Conservation (phyloP, 2,797 vertebrate genomes). For the Enteromius unitaeniatus region DNA sequence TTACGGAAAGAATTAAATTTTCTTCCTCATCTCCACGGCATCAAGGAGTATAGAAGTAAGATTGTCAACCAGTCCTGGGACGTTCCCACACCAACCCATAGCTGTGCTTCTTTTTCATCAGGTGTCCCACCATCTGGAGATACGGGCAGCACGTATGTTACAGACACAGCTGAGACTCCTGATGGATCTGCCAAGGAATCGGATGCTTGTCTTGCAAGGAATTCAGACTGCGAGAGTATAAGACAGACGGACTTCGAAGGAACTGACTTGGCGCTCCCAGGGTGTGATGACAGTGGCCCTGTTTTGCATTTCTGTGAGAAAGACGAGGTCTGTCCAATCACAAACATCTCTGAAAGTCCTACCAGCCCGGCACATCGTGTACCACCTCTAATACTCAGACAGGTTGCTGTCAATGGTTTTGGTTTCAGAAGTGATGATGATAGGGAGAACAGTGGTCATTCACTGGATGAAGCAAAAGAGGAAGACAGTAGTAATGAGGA, state of each 20-base stretch:
- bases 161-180: conserved; percentile 44
- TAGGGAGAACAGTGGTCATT: neutral
- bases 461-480: conserved; percentile 5
- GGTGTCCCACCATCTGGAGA: conserved; percentile 51
- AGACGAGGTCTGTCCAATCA: neutral
- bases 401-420: neutral
- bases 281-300: neutral
- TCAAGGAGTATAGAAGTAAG: conserved; percentile 37
- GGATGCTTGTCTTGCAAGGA: neutral
- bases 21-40: conserved; percentile 47
- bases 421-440: neutral
- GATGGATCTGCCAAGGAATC: conserved; percentile 18
- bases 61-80: conserved; percentile 31
- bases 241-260: conserved; percentile 33
- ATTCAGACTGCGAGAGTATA: conserved; percentile 51
- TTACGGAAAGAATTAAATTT: conserved; percentile 69
- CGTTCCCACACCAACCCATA: conserved; percentile 53
- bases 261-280: conserved; percentile 7
- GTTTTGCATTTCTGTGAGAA: neutral
- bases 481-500: conserved; percentile 20
- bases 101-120: conserved; percentile 62
- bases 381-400: conserved; percentile 41
- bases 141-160: conserved; percentile 39
- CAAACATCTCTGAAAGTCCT: conserved; percentile 13
- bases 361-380: neutral